A percentile compares a stretch with the other conserved stretches of the same genome.
Evolutionary conservation across 1,140 invertebrate genomes (phyloP).

Genomic region (Hormaphis cornu): DNA sequence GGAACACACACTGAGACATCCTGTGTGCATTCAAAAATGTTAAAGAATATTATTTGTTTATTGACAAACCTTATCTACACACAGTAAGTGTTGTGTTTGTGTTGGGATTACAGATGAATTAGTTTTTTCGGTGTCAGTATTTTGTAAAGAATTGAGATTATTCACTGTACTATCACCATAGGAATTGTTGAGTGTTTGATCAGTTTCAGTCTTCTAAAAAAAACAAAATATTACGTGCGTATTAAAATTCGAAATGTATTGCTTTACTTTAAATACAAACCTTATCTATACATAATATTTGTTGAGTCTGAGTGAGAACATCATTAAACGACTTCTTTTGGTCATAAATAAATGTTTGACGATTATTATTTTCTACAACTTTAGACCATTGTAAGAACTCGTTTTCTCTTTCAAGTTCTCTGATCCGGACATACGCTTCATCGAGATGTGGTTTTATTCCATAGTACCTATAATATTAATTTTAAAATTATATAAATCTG

Average conservation of each 20-base stretch:
- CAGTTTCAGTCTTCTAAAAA: constrained; percentile 17
- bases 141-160: not conserved
- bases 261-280: not conserved
- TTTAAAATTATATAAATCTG: no score
- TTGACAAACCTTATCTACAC: not conserved
- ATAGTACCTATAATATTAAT: constrained; percentile 40
- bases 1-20: no score
- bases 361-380: not conserved
- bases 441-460: constrained; percentile 43
- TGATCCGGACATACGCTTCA: constrained; percentile 39
- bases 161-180: not conserved
- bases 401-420: constrained; percentile 39
- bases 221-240: not conserved
- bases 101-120: not conserved
- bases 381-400: constrained; percentile 36
- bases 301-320: constrained; percentile 5
- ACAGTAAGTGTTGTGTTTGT: not conserved
- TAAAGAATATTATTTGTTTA: no score
- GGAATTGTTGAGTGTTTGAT: not conserved
- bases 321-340: not conserved
- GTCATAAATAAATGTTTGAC: not conserved
- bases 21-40: no score
- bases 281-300: not conserved
- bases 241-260: not conserved
- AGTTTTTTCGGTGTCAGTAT: not conserved